Evolutionary conservation across 2,797 vertebrate genomes (phyloP).

Genomic region (Cyclopterus lumpus): DNA sequence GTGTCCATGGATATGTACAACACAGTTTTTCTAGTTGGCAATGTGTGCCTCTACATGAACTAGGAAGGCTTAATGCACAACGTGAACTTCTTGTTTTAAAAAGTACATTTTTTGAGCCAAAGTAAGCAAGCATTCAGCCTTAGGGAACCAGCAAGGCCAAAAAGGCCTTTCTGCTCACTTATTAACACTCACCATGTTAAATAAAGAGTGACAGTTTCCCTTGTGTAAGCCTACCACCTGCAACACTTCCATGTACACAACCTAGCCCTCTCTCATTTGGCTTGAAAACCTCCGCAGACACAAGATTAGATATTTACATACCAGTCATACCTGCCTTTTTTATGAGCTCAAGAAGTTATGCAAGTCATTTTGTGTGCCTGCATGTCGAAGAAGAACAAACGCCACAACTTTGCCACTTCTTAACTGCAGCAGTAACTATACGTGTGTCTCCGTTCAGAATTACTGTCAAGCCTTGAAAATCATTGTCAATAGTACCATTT

Average conservation of each 20-base stretch:
- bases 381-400: constrained; percentile 31
- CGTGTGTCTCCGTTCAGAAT: constrained; percentile 14
- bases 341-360: constrained; percentile 57
- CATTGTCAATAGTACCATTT: constrained; percentile 5
- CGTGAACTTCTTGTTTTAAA: constrained; percentile 10
- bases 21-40: not conserved
- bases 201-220: constrained; percentile 49
- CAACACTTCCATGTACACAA: constrained; percentile 27
- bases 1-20: not conserved
- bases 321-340: constrained; percentile 49
- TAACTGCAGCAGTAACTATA: constrained; percentile 17
- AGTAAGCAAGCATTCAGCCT: not conserved
- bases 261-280: constrained; percentile 68
- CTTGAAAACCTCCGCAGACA: constrained; percentile 71
- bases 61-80: constrained; percentile 7
- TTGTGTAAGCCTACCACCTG: constrained; percentile 46
- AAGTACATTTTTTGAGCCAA: constrained; percentile 32
- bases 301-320: constrained; percentile 77
- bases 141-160: constrained; percentile 46
- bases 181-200: constrained; percentile 22
- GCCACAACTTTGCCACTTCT: constrained; percentile 31
- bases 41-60: constrained; percentile 9
- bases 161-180: constrained; percentile 7
- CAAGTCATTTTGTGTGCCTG: constrained; percentile 51
- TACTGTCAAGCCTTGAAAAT: constrained; percentile 12